Evolutionary conservation across 2,113 vertebrate species (phyloP), one percentile per base, ranked within the genome.

Genomic region (Cercocebus atys): DNA sequence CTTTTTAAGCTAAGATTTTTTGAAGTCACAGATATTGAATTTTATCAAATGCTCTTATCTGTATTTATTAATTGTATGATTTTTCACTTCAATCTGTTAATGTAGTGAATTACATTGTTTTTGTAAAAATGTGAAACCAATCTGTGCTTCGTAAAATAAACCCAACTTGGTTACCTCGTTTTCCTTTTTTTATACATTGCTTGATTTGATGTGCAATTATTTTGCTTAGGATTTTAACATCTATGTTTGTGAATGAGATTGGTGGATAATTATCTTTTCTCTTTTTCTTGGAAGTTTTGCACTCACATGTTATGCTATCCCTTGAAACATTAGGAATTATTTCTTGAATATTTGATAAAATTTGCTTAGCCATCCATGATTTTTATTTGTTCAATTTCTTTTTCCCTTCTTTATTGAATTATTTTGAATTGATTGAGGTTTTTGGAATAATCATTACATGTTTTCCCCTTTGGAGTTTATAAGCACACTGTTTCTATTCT

Each of bases 331-430:
- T 81, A 75, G 18, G 38, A 87, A 91, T 72, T 81, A 64, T 66
- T 64, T 87, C 50, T 80, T 80, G 20, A 79, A 27, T 80, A 50
- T 73, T 80, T 83, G 52, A 68, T 76, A 68, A 66, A 88, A 81
- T 7, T 81, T 92, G 23, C 47, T 50, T 93, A 78, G 47, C 7
- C 27, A 78, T 84, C 40, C 27, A 47, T 11, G 64, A 68, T 76
- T 91, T 88, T 3, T 96, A 22, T 78, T 57, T 96, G 45, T 94
- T 47, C 27, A 86, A 27, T 73, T 96, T 79, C 17, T 64, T 93
- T 93, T 73, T 57, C 86, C 78, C 50, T 76, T 8, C 10, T 43
- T 86, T 86, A 73, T 61, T 72, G 52, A 90, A 66, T 40, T 94
- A 2, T 86, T 93, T 73, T 64, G 12, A 30, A 30, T 64, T 83